Evolutionary conservation across 1,140 invertebrate genomes (phyloP).

Genomic region (Polypedilum pembai): DNA sequence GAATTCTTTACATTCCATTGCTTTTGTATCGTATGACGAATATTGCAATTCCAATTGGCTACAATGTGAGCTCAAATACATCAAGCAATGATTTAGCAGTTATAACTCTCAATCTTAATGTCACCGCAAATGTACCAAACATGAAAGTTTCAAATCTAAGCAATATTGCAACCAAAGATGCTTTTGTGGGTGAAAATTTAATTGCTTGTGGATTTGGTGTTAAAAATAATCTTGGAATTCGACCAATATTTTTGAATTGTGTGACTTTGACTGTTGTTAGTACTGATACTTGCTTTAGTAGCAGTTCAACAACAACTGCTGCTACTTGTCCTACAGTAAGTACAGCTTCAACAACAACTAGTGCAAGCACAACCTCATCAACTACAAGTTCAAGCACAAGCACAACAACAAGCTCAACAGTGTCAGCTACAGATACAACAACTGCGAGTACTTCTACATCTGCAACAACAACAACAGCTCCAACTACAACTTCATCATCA

Average conservation of each 20-base stretch:
- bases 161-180: conserved; percentile 40
- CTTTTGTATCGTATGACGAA: neutral
- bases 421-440: no score
- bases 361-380: no score
- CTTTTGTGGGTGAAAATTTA: neutral
- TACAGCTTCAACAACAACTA: no score
- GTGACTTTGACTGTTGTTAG: neutral
- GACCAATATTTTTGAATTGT: neutral
- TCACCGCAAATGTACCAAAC: neutral
- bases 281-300: neutral
- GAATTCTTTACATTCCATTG: neutral
- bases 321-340: no score
- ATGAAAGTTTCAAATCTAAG: no score
- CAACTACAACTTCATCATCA: neutral
- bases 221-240: neutral
- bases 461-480: neutral
- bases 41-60: neutral
- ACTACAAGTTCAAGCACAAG: no score
- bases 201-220: neutral
- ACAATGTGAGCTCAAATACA: neutral
- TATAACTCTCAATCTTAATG: neutral
- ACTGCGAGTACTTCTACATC: no score
- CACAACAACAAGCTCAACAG: no score
- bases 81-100: neutral
- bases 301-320: no score